These are phyloP conservation scores for Corythaixoides concolor DNA, from an alignment of 2,113 vertebrate species.

Conservation along the genomic window DNA sequence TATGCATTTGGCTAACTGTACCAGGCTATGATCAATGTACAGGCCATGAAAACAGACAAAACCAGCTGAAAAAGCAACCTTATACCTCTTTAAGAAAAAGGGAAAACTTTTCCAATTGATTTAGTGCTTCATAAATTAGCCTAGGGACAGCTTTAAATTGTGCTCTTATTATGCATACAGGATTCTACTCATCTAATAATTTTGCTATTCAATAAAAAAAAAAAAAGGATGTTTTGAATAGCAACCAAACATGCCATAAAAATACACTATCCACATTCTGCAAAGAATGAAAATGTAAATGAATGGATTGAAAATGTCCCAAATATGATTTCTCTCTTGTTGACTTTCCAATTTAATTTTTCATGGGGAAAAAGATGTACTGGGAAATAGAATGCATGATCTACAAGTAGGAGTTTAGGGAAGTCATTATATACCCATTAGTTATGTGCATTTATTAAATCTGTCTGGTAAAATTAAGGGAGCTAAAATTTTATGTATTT, in stretches of 20 bases:
- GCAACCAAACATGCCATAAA: slow-evolving; percentile 59
- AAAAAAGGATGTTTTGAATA: slow-evolving; percentile 72
- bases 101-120: slow-evolving; percentile 62
- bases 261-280: slow-evolving; percentile 21
- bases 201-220: slow-evolving; percentile 74
- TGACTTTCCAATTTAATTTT: slow-evolving; percentile 61
- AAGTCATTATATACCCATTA: slow-evolving; percentile 68
- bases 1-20: slow-evolving; percentile 22
- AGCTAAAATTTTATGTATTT: slow-evolving; percentile 50
- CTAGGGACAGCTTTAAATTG: slow-evolving; percentile 75
- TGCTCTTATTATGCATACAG: slow-evolving; percentile 73
- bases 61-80: slow-evolving; percentile 59
- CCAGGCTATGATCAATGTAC: slow-evolving; percentile 47
- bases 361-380: slow-evolving; percentile 28
- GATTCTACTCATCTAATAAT: slow-evolving; percentile 74
- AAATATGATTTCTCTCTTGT: slow-evolving; percentile 56
- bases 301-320: slow-evolving; percentile 35
- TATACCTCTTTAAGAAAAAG: slow-evolving; percentile 56
- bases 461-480: slow-evolving; percentile 49
- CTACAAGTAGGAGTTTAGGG: slow-evolving; percentile 56
- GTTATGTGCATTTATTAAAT: slow-evolving; percentile 75
- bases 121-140: slow-evolving; percentile 73
- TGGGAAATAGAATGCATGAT: slow-evolving; percentile 62
- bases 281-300: slow-evolving; percentile 61
- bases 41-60: slow-evolving; percentile 58